Conservation (phyloP, 2,113 vertebrate species). For the Lagopus leucura region DNA sequence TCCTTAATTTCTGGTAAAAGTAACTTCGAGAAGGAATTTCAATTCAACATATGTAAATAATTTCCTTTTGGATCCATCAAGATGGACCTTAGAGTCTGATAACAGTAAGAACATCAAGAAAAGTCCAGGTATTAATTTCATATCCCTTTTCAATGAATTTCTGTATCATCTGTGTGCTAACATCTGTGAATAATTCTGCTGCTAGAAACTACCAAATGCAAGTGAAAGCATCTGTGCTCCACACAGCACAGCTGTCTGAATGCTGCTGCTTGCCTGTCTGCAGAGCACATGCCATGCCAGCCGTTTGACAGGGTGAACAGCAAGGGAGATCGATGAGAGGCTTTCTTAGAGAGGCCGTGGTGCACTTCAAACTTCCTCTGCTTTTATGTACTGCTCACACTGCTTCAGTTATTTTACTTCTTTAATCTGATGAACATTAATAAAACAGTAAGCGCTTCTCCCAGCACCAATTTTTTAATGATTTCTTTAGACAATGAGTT, state of each 20-base stretch:
- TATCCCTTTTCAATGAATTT: neutral
- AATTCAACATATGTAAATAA: neutral
- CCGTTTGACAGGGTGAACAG: neutral
- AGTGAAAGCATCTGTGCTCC: neutral
- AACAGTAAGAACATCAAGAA: neutral
- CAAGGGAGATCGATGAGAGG: constrained; percentile 5
- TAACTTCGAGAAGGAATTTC: neutral
- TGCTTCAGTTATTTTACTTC: neutral
- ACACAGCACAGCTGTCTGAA: neutral
- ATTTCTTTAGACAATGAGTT: neutral
- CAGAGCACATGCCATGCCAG: neutral
- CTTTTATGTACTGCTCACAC: constrained; percentile 31
- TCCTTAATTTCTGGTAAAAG: neutral
- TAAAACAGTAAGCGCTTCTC: constrained; percentile 1
- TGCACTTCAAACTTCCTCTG: constrained; percentile 28
- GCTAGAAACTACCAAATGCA: neutral
- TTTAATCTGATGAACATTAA: constrained; percentile 32
- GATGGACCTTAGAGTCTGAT: neutral
- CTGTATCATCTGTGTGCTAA: neutral
- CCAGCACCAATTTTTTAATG: neutral
- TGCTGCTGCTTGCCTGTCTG: neutral
- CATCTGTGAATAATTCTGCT: neutral
- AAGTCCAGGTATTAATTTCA: neutral
- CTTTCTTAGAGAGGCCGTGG: neutral
- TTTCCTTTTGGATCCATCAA: neutral